Percentiles rank a stretch among this genome's conserved stretches.
Evolutionary conservation across 2,888 invertebrate genomes (phyloP).

Genomic region (Timema podura): DNA sequence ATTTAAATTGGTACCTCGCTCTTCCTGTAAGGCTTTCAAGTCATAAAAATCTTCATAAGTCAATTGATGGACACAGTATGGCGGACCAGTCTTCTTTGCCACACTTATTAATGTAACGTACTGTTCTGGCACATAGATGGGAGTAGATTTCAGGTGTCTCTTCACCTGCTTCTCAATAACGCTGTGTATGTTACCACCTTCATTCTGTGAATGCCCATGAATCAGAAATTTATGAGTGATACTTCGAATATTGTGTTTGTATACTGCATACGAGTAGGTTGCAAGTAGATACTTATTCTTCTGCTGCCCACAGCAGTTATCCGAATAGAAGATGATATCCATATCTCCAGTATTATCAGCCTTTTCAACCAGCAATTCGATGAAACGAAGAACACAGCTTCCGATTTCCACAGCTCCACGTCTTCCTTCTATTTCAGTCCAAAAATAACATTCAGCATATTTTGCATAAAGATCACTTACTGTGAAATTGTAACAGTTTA

Average conservation of each 20-base stretch:
- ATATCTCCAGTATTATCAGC: conserved; percentile 24
- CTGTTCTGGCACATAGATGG: conserved; percentile 37
- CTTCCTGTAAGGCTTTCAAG: conserved; percentile 21
- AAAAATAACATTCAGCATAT: conserved; percentile 37
- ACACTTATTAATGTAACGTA: conserved; percentile 36
- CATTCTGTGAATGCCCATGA: conserved; percentile 41
- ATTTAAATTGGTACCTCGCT: not conserved
- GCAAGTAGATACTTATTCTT: conserved; percentile 36
- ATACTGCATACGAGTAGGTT: conserved; percentile 31
- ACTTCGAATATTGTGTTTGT: conserved; percentile 28
- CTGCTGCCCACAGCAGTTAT: conserved; percentile 39
- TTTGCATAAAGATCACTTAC: too few relatives aligned
- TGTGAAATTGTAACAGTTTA: too few relatives aligned
- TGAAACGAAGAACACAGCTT: conserved; percentile 33
- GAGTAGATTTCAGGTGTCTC: conserved; percentile 34
- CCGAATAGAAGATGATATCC: conserved; percentile 37
- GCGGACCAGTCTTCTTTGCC: conserved; percentile 34
- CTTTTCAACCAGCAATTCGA: conserved; percentile 26
- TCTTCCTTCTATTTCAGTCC: conserved; percentile 36
- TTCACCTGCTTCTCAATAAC: conserved; percentile 39
- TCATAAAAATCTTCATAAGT: conserved; percentile 29
- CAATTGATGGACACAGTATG: conserved; percentile 32
- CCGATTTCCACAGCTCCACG: conserved; percentile 33
- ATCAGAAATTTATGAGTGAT: conserved; percentile 40
- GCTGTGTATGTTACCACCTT: conserved; percentile 39